Evolutionary conservation across 2,888 invertebrate genomes (phyloP).

Genomic region (Diarsia dahlii): DNA sequence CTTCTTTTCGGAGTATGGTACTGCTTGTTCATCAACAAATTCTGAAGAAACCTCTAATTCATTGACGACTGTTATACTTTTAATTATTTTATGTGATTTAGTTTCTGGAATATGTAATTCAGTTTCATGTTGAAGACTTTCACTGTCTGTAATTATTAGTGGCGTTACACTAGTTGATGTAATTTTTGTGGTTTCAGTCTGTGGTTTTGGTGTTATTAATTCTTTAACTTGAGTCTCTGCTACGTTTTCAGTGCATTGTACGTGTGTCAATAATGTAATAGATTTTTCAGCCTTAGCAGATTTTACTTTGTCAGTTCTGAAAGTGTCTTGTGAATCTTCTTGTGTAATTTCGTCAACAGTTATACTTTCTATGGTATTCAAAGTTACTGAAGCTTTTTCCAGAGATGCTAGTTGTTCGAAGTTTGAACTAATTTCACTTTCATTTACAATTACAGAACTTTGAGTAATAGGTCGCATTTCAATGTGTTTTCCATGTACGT

Average conservation of each 20-base stretch:
- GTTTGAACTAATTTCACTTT: conserved; percentile 75
- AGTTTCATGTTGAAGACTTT: conserved; percentile 82
- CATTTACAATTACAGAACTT: conserved; percentile 76
- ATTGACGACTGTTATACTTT: conserved; percentile 77
- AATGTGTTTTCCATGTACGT: conserved; percentile 69
- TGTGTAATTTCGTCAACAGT: conserved; percentile 82
- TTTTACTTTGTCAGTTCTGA: conserved; percentile 72
- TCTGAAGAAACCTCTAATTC: conserved; percentile 80
- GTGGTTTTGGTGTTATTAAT: conserved; percentile 71
- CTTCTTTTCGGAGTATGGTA: conserved; percentile 71
- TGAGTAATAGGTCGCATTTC: conserved; percentile 76
- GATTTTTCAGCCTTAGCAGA: conserved; percentile 76
- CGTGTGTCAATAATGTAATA: conserved; percentile 79
- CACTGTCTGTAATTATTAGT: conserved; percentile 82
- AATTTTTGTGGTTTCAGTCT: conserved; percentile 74
- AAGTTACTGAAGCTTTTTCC: conserved; percentile 75
- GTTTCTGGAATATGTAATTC: conserved; percentile 76
- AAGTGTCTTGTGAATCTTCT: conserved; percentile 75
- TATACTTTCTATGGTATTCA: conserved; percentile 78
- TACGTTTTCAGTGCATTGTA: conserved; percentile 84
- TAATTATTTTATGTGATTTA: conserved; percentile 75
- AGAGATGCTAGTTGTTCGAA: conserved; percentile 65
- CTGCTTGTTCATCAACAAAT: conserved; percentile 80
- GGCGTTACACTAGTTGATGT: conserved; percentile 80
- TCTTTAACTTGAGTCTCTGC: conserved; percentile 76